Conservation (phyloP, 2,888 invertebrate genomes). For the Abrostola tripartita region DNA sequence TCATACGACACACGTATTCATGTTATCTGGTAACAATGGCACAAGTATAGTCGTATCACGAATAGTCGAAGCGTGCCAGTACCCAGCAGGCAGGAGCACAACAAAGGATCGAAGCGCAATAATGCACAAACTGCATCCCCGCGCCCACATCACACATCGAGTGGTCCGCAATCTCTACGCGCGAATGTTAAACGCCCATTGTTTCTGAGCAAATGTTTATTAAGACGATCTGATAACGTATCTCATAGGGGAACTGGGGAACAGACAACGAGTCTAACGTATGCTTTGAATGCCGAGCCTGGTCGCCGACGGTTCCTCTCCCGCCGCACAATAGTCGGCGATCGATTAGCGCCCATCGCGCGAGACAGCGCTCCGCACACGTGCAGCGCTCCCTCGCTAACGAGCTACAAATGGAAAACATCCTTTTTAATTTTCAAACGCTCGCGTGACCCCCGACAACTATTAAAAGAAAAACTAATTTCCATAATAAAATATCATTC, state of each 20-base stretch:
- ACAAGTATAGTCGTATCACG: slow-evolving; percentile 56
- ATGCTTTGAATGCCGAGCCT: slow-evolving; percentile 74
- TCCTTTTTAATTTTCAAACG: slow-evolving; percentile 74
- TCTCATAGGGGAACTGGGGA: slow-evolving; percentile 77
- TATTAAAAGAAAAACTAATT: slow-evolving; percentile 87
- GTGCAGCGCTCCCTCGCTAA: slow-evolving; percentile 69
- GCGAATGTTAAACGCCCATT: slow-evolving; percentile 81
- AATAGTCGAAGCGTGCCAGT: slow-evolving; percentile 60
- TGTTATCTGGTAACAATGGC: slow-evolving; percentile 52
- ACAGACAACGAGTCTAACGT: slow-evolving; percentile 79
- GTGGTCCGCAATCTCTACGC: slow-evolving; percentile 65
- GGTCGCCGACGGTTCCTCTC: slow-evolving; percentile 56
- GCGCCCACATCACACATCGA: slow-evolving; percentile 63
- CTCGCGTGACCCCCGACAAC: slow-evolving; percentile 80
- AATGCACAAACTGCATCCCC: slow-evolving; percentile 66
- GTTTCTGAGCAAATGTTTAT: slow-evolving; percentile 85
- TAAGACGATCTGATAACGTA: slow-evolving; percentile 86
- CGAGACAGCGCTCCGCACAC: slow-evolving; percentile 57
- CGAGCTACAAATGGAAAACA: slow-evolving; percentile 74
- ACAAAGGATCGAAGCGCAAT: slow-evolving; percentile 73
- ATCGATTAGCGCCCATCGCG: slow-evolving; percentile 79
- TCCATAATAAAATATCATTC: slow-evolving; percentile 83
- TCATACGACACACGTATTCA: slow-evolving; percentile 45
- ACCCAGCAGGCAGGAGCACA: slow-evolving; percentile 44
- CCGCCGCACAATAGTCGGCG: slow-evolving; percentile 74